Base-by-base conservation (phyloP, 2,888 invertebrate species). In the Lithodes maja region DNA sequence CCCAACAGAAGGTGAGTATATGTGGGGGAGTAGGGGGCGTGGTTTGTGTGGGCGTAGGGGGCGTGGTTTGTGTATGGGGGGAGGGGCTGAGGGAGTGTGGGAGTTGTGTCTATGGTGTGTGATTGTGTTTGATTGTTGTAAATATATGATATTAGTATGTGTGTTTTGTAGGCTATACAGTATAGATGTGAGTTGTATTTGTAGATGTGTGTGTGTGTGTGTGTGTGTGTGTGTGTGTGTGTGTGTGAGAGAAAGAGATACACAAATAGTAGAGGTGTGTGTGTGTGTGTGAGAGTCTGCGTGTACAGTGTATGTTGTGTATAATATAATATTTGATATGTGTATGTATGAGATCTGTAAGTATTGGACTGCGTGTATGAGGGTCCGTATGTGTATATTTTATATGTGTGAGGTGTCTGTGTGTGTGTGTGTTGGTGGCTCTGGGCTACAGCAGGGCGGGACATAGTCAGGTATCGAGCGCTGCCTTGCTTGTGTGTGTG, bases 381-480 rank as follows among this genome's bases (percentile, higher is more conserved):
- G 61, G 5, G 61, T 61, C 5, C 12, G 61, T 61, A 12, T 61
- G 61, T 12, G 61, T 61, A 12, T 61, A 12, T 61, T 5, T 61
- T 5, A 7, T 5, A 61, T 5, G 61, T 5, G 61, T 61, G 61
- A 7, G 61, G 61, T 61, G 61, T 61, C 7, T 61, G 61, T 33
- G 33, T 33, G 33, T 33, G 33, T 33, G 33, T 33, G 33, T 33
- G 33, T 33, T 33, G 33, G 33, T 61, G 61, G 61, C 12, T 5
- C 61, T 61, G 5, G 86, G 86, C 74, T 80, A 74, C 75, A 69
- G 74, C 52, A 81, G 86, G 86, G 75, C 86, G 80, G 81, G 81
- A 81, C 86, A 54, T 74, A 33, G 80, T 80, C 80, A 80, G 74
- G 80, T 86, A 81, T 80, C 80, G 52, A 52, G 71, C 75, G 80